Percentiles rank a stretch among this genome's conserved stretches.
phyloP scores from a whole-genome alignment of 2,888 invertebrate species.

The Urechis unicinctus region DNA sequence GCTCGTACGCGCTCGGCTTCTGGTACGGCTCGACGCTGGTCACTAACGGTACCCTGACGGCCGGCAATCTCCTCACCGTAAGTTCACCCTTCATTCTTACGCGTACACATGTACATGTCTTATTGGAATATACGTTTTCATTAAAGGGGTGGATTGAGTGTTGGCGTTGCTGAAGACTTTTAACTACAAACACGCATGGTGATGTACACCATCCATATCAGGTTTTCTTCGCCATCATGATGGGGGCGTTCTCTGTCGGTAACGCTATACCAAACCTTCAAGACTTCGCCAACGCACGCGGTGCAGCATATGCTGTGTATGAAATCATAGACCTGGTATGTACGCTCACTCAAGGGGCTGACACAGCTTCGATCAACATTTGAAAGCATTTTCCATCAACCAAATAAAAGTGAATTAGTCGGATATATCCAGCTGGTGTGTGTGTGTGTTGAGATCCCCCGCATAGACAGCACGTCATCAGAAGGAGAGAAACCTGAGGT shows the following conservation, averaged over 20 bases:
- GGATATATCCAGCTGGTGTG: neutral
- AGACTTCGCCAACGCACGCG: constrained; percentile 35
- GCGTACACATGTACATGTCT: too few species aligned
- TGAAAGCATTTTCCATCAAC: neutral
- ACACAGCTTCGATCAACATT: neutral
- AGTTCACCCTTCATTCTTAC: too few species aligned
- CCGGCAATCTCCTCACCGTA: constrained; percentile 34
- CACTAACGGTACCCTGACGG: constrained; percentile 28
- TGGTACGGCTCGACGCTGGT: constrained; percentile 47
- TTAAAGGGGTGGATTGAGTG: too few species aligned
- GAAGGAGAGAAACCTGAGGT: constrained; percentile 59
- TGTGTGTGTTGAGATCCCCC: constrained; percentile 53
- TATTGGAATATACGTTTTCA: too few species aligned
- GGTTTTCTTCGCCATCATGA: constrained; percentile 67
- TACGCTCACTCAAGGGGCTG: neutral
- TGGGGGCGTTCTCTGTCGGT: constrained; percentile 46
- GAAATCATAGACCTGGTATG: constrained; percentile 63
- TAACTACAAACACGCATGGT: too few species aligned
- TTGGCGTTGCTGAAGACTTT: too few species aligned
- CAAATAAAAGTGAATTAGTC: neutral
- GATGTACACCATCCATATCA: constrained; percentile 50
- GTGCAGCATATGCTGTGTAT: constrained; percentile 63
- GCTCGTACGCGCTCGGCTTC: constrained; percentile 47
- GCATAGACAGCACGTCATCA: constrained; percentile 64
- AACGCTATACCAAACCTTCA: constrained; percentile 40